Evolutionary conservation across 2,797 vertebrate species (phyloP).

Genomic region (Poeciliopsis infans): DNA sequence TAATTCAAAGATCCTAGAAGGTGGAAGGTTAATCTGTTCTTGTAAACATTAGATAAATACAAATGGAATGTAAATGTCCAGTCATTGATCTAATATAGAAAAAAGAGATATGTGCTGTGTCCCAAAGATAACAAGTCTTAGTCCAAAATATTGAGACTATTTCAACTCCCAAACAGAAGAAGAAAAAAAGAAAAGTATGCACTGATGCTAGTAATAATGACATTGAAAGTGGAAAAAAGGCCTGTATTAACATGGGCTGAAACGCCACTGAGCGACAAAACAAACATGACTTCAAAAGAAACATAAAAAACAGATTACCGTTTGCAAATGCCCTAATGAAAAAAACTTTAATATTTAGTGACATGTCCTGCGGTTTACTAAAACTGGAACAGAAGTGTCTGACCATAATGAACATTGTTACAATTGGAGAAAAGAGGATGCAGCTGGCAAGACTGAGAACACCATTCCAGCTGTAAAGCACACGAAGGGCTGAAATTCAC

Average conservation of each 20-base stretch:
- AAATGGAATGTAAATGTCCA: background rate
- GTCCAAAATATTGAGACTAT: background rate
- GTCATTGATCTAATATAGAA: background rate
- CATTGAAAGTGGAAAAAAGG: background rate
- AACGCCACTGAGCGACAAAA: background rate
- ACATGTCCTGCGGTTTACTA: too few relatives aligned
- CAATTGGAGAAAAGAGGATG: background rate
- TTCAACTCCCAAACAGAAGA: background rate
- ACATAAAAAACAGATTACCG: background rate
- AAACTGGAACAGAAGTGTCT: background rate
- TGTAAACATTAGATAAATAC: background rate
- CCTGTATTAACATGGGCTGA: background rate
- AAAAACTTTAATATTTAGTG: too few relatives aligned
- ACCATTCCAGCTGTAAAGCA: background rate
- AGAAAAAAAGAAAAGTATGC: background rate
- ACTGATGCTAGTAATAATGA: background rate
- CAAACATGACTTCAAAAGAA: background rate
- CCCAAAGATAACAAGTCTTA: background rate
- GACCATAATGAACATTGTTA: background rate
- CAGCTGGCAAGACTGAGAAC: background rate
- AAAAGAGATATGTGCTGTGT: background rate
- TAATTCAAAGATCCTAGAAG: background rate
- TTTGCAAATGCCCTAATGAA: too few relatives aligned
- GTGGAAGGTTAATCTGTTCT: background rate
- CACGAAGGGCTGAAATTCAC: background rate